Percentiles rank a stretch among this genome's conserved stretches.
Conservation (phyloP, 2,113 vertebrate species). For the Chrysemys picta region DNA sequence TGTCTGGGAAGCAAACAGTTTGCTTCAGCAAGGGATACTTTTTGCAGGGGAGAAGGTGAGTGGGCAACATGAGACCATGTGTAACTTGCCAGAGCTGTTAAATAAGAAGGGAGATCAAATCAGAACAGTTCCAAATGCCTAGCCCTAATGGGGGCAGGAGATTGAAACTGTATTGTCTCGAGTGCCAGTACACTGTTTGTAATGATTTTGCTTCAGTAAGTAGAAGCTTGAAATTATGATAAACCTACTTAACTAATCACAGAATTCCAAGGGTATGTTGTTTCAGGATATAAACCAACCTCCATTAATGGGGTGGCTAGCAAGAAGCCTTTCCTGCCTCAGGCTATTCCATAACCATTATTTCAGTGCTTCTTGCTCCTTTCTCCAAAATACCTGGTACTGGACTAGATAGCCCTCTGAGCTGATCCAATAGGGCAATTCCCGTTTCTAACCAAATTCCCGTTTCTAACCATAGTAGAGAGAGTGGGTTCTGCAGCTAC, state of each 20-base stretch:
- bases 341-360: not conserved
- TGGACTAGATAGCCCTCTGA: not conserved
- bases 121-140: not conserved
- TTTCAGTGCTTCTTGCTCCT: not conserved
- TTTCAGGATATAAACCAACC: not conserved
- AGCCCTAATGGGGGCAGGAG: not conserved
- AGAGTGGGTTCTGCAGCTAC: not conserved
- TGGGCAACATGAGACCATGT: not conserved
- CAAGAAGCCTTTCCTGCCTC: not conserved
- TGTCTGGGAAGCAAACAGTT: accelerated
- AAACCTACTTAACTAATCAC: not conserved
- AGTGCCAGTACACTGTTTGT: not conserved
- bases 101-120: not conserved
- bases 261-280: not conserved
- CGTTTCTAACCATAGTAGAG: not conserved
- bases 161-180: not conserved
- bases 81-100: not conserved
- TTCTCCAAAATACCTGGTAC: not conserved
- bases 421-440: not conserved
- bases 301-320: not conserved
- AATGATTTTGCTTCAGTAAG: not conserved
- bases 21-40: not conserved
- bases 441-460: not conserved
- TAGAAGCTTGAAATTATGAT: not conserved
- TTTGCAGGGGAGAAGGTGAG: not conserved